Evolutionary conservation across 1,140 invertebrate species (phyloP).

Genomic region (Ephestia elutella): DNA sequence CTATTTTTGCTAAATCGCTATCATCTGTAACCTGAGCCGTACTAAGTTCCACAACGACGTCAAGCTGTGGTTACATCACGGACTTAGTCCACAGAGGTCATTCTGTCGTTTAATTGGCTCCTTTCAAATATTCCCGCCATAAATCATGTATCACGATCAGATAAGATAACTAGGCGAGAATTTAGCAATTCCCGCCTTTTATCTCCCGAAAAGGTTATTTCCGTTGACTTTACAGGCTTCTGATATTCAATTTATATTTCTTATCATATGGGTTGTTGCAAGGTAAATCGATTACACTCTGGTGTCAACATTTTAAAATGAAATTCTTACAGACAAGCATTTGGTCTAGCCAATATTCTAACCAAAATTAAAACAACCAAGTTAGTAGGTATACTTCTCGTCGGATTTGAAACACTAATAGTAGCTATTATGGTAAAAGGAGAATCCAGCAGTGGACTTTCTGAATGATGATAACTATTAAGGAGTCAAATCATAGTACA

Average conservation of each 20-base stretch:
- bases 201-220: background rate
- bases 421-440: too few relatives aligned
- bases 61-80: slow-evolving; percentile 1
- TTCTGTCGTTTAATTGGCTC: slow-evolving; percentile 3
- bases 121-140: slow-evolving; percentile 5
- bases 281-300: too few relatives aligned
- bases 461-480: too few relatives aligned
- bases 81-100: slow-evolving; percentile 6
- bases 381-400: too few relatives aligned
- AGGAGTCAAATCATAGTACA: background rate
- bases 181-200: background rate
- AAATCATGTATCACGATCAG: slow-evolving; percentile 6
- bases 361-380: too few relatives aligned
- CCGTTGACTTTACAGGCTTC: background rate
- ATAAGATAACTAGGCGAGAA: background rate
- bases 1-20: background rate
- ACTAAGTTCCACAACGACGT: background rate
- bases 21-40: background rate
- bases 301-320: too few relatives aligned
- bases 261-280: too few relatives aligned
- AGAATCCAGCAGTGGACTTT: too few relatives aligned
- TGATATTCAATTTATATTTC: background rate
- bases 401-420: too few relatives aligned
- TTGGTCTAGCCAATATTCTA: too few relatives aligned
- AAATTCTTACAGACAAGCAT: too few relatives aligned